Conservation (phyloP, 37 sponge, comb jelly and placozoan species). For the Hexactinellida sp. region DNA sequence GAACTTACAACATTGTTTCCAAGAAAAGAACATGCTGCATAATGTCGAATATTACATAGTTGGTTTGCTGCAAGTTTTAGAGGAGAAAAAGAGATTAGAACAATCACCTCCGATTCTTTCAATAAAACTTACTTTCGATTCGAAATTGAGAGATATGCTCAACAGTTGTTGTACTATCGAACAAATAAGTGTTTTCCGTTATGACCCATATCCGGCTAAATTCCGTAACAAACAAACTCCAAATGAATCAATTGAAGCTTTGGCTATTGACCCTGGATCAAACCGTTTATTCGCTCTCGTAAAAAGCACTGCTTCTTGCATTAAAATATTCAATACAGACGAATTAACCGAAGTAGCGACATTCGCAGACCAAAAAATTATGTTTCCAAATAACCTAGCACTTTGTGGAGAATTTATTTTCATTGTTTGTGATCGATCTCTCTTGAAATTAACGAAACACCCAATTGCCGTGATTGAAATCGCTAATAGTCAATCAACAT, state of each 20-base stretch:
- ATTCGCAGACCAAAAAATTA: background rate
- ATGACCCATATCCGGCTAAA: background rate
- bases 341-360: background rate
- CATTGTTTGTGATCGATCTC: constrained; percentile 3
- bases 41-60: background rate
- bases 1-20: background rate
- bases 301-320: background rate
- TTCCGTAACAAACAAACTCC: background rate
- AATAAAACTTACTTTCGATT: background rate
- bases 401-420: background rate
- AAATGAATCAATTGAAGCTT: background rate
- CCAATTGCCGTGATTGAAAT: background rate
- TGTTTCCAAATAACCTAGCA: background rate
- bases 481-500: background rate
- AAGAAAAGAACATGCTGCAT: background rate
- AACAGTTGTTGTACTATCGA: background rate
- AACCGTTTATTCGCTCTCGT: background rate
- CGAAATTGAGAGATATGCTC: background rate
- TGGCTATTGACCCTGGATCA: background rate
- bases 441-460: background rate
- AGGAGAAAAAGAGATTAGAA: background rate
- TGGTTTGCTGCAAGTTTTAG: background rate
- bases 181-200: background rate
- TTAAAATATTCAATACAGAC: background rate
- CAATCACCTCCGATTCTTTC: background rate